Conservation (phyloP, 2,797 vertebrate genomes). For the Tarsius wallacei region DNA sequence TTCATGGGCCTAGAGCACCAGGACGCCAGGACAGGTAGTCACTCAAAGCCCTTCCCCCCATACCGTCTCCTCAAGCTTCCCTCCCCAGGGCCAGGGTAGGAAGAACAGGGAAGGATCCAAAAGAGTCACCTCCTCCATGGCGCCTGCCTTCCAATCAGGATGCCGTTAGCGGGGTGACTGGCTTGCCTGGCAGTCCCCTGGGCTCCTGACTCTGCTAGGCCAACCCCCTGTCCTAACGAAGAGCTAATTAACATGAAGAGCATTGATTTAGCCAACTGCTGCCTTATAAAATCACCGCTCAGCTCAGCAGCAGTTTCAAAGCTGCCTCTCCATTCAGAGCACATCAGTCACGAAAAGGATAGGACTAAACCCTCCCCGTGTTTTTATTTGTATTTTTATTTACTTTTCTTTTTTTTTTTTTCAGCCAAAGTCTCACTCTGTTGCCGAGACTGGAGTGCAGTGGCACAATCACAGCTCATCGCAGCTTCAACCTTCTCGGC, state of each 20-base stretch:
- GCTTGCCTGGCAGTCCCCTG: not conserved
- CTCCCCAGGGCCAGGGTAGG: not conserved
- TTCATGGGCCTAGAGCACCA: accelerated
- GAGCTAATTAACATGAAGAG: not conserved
- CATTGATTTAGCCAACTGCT: not conserved
- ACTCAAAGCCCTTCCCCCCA: not conserved
- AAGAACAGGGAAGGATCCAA: not conserved
- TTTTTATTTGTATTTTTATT: too few species aligned
- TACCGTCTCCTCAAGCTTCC: accelerated
- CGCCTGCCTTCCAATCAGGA: not conserved
- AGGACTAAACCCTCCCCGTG: not conserved
- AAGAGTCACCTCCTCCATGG: not conserved
- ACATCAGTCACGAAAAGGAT: not conserved
- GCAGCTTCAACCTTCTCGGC: too few species aligned
- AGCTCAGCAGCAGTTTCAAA: not conserved
- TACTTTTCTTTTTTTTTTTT: too few species aligned
- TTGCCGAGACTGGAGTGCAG: too few species aligned
- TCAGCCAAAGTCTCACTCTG: too few species aligned
- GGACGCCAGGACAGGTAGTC: not conserved
- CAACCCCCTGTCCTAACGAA: not conserved
- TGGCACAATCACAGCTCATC: too few species aligned
- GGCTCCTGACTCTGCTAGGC: not conserved
- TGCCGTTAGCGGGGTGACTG: not conserved
- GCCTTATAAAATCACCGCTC: not conserved
- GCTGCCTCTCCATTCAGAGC: not conserved